phyloP scores from a whole-genome alignment of 1,140 invertebrate species.

The Cydia pomonella region DNA sequence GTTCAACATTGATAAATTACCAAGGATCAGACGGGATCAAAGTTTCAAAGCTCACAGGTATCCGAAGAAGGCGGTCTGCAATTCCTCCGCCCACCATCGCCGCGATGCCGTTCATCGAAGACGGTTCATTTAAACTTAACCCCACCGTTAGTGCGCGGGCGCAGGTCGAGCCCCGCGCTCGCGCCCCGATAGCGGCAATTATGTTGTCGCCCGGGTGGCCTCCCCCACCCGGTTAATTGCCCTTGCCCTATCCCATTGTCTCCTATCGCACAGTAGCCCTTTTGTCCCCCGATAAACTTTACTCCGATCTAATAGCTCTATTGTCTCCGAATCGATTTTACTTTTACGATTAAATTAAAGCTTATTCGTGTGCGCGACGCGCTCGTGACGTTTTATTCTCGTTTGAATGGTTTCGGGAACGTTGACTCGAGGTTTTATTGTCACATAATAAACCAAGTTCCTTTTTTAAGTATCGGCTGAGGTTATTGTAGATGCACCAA shows the following conservation, averaged over 20 bases:
- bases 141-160: not conserved
- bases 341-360: conserved; percentile 30
- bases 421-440: conserved; percentile 22
- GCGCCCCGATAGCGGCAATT: not conserved
- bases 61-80: not conserved
- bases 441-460: conserved; percentile 20
- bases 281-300: conserved; percentile 29
- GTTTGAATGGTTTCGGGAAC: conserved; percentile 26
- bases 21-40: no score
- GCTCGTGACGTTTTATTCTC: conserved; percentile 28
- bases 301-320: conserved; percentile 31
- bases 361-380: conserved; percentile 17
- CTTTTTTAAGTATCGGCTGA: not conserved
- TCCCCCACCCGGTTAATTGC: not conserved
- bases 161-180: not conserved
- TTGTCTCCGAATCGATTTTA: conserved; percentile 20
- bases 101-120: not conserved
- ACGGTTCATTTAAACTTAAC: not conserved
- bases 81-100: not conserved
- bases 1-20: no score
- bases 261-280: conserved; percentile 9
- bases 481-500: not conserved
- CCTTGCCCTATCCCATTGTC: not conserved
- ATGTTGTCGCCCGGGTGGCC: conserved; percentile 30
- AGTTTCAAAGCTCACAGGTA: no score